Evolutionary conservation across 2,888 invertebrate species (phyloP).

Genomic region (Unio delphinus): DNA sequence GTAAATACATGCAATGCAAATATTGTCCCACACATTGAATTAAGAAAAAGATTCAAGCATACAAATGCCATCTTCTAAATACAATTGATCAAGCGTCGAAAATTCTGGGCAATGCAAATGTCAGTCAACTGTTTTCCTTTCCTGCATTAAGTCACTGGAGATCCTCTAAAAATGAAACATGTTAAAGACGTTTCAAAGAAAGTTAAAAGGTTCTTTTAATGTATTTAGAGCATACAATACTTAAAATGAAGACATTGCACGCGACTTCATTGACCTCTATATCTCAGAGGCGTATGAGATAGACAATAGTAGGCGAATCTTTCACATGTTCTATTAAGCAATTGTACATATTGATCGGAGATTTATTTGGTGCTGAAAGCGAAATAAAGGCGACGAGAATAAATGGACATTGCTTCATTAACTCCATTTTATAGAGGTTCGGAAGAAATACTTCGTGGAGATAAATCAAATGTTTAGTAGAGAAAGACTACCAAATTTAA

Average conservation of each 20-base stretch:
- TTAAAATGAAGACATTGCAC: slow-evolving; percentile 5
- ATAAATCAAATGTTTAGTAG: slow-evolving; percentile 64
- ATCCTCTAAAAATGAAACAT: slow-evolving; percentile 11
- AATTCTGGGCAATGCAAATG: slow-evolving; percentile 1
- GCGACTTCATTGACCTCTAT: slow-evolving; percentile 15
- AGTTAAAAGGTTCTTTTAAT: slow-evolving; percentile 7
- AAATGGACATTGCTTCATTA: slow-evolving; percentile 86
- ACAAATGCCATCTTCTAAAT: slow-evolving; percentile 17
- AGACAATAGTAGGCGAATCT: background rate
- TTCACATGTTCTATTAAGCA: slow-evolving; percentile 20
- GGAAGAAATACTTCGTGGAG: slow-evolving; percentile 33
- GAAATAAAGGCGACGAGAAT: slow-evolving; percentile 88
- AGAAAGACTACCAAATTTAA: slow-evolving; percentile 31
- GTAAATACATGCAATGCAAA: slow-evolving; percentile 33
- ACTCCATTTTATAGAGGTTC: slow-evolving; percentile 81
- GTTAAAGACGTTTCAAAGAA: background rate
- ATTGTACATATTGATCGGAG: slow-evolving; percentile 27
- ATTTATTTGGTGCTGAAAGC: slow-evolving; percentile 56
- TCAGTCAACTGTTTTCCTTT: slow-evolving; percentile 17
- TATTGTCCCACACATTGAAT: slow-evolving; percentile 31
- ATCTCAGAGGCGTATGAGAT: background rate
- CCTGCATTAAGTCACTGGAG: slow-evolving; percentile 17
- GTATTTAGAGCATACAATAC: slow-evolving; percentile 4
- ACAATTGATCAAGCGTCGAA: slow-evolving; percentile 6
- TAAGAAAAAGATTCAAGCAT: slow-evolving; percentile 21